Conservation (phyloP, 2,113 vertebrate genomes). For the Atherinomorus stipes region DNA sequence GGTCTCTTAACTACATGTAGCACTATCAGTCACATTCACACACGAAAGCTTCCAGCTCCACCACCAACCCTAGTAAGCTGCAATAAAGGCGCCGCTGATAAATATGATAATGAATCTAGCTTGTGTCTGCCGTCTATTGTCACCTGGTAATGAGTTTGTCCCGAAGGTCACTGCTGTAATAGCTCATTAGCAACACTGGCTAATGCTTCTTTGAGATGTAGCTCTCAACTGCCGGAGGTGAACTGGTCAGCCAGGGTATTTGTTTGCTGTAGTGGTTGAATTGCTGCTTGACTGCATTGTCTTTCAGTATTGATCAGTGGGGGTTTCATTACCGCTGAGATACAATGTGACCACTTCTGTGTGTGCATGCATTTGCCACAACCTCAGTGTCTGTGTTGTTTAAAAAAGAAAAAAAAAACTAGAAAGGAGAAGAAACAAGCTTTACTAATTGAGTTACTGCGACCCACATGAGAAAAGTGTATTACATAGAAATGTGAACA, state of each 20-base stretch:
- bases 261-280: constrained; percentile 43
- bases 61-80: constrained; percentile 50
- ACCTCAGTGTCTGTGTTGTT: neutral
- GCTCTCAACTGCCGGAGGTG: constrained; percentile 42
- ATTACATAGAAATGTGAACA: no score
- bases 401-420: no score
- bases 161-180: constrained; percentile 70
- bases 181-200: constrained; percentile 66
- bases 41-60: constrained; percentile 21
- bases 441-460: no score
- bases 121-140: constrained; percentile 67
- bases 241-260: constrained; percentile 56
- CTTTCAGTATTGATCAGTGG: constrained; percentile 45
- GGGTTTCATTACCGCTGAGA: constrained; percentile 34
- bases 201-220: constrained; percentile 49
- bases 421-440: no score
- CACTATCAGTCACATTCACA: neutral
- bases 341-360: constrained; percentile 1
- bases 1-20: neutral
- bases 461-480: no score
- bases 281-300: constrained; percentile 24
- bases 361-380: neutral
- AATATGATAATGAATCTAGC: constrained; percentile 75
- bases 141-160: constrained; percentile 75
- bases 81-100: constrained; percentile 66